Percentiles rank a stretch among this genome's conserved stretches.
These are phyloP conservation scores for Mercenaria mercenaria DNA, from an alignment of 1,140 invertebrate species.

Conservation along the genomic window DNA sequence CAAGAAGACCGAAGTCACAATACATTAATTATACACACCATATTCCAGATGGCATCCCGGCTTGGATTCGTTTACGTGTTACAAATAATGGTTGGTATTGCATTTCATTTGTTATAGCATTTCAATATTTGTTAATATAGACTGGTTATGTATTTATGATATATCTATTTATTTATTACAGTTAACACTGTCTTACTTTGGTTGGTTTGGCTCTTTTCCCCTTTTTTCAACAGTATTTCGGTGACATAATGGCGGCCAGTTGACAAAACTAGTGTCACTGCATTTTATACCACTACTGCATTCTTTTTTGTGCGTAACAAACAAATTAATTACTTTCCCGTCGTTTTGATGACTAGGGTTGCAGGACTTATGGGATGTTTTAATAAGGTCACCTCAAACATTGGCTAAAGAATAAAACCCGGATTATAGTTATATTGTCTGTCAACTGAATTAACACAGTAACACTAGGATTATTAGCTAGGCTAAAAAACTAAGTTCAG, in stretches of 20 bases:
- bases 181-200: background rate
- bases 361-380: too few species aligned
- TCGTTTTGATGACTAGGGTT: too few species aligned
- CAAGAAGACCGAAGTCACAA: background rate
- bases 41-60: conserved; percentile 61
- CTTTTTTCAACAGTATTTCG: background rate
- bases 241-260: background rate
- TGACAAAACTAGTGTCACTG: background rate
- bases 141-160: background rate
- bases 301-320: too few species aligned
- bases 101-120: background rate
- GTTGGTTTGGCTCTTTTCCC: background rate
- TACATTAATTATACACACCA: conserved; percentile 25
- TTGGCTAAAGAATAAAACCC: too few species aligned
- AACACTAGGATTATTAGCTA: too few species aligned
- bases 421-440: too few species aligned
- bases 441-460: too few species aligned
- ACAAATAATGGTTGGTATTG: conserved; percentile 57
- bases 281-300: too few species aligned
- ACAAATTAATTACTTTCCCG: too few species aligned
- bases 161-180: too few species aligned
- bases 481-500: too few species aligned
- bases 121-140: background rate
- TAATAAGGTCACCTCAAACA: too few species aligned
- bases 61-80: conserved; percentile 51